Evolutionary conservation across 1,140 invertebrate species (phyloP), one percentile per base, ranked within the genome.

Genomic region (Battus philenor): DNA sequence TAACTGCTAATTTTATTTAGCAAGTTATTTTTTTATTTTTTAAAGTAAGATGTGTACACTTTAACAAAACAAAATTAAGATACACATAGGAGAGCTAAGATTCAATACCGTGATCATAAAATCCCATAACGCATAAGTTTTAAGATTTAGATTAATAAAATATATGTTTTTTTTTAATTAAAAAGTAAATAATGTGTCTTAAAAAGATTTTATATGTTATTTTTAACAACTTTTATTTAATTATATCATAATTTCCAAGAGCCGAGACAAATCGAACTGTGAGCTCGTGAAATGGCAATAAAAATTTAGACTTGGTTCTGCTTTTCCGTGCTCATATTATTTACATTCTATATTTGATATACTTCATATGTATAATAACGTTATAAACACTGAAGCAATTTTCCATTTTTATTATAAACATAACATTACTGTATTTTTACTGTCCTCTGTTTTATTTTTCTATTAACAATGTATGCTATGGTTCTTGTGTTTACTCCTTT

Each of bases 201-300:
- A 79, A 83, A 80, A 83, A 75, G 68, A 69, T n/a, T 70, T 78
- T 83, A 73, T 78, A 54, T 67, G 56, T 64, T 65, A 61, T 75
- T 69, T 69, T 69, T 64, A 72, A 54, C 59, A 63, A 33, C 46
- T 60, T 66, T 80, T 84, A 80, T 80, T 80, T 80, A 84, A 84
- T 80, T 80, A 80, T 77, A 75, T 79, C 67, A 79, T 77, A 80
- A 83, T 83, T 83, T 81, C 79, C 70, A 73, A 69, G 68, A 66
- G 63, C 62, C 57, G 60, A 68, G 65, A 80, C 66, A 74, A 76
- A 83, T 81, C 75, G 61, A 59, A 70, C 61, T 72, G 69, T 54
- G 58, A 66, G 64, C 67, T 71, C 68, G 74, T 80, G 71, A 77
- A 78, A 74, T 62, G 59, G 68, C 59, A 77, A 77, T 79, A 76